Base-by-base conservation (phyloP, 2,888 invertebrate species). In the Sicus ferrugineus region DNA sequence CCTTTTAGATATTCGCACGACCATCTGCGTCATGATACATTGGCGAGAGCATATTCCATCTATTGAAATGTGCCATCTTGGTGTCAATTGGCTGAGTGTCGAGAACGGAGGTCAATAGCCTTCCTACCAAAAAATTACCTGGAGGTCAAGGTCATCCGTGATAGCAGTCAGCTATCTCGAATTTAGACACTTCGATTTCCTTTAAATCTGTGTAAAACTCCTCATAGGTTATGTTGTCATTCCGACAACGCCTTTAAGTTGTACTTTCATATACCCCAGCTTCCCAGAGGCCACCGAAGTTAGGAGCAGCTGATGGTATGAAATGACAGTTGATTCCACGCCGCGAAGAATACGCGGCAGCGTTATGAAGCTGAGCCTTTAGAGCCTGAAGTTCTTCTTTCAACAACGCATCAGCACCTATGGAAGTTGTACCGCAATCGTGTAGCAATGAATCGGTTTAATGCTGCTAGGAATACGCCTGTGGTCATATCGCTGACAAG, bases 231-330 rank as follows among this genome's bases (percentile, higher is more conserved):
- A 48, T 16, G 48, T 48, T 48, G 2, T 48, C 21, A n/a, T 48
- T 16, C 28, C 19, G n/a, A 68, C 52, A 14, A 71, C 61, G 9
- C 70, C 52, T 21, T 68, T 71, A n/a, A 72, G 50, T 50, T 72
- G 70, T 38, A 68, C 46, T 48, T 74, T 72, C 1, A 63, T 63
- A 11, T 67, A 73, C 72, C 0, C 67, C 70, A 5, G 73, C 71
- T 54, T 70, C 73, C 68, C 68, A 72, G 3, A 74, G 38, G 9
- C 74, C 73, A 19, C 75, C 70, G 26, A 75, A 73, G 62, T 73
- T 26, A 1, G 73, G 73, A 1, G 70, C 65, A 26, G 61, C 70
- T 11, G 73, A 68, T 34, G 70, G 73, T 16, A 70, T 73, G 19
- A 70, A 68, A 16, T 73, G 70, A 67, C 65, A 70, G 3, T 68